A percentile compares a stretch with the other conserved stretches of the same genome.
These are phyloP conservation scores for Danio jaintianensis DNA, from an alignment of 2,797 vertebrate species.

Conservation along the genomic window DNA sequence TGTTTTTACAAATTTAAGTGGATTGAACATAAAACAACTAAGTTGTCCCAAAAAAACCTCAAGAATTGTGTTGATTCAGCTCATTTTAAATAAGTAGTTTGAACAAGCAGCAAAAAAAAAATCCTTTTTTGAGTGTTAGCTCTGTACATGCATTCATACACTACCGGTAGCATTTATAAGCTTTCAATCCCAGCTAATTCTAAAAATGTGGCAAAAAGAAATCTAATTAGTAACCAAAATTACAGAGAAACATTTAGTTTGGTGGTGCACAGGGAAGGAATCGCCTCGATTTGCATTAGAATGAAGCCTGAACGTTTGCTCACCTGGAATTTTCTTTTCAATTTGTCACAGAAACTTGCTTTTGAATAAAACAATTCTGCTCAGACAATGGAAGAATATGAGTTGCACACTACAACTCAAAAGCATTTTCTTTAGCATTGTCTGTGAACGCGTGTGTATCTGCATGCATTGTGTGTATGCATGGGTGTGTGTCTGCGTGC, in stretches of 20 bases:
- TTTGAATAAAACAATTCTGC: constrained; percentile 25
- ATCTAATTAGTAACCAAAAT: too few relatives aligned
- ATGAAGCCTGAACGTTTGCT: neutral
- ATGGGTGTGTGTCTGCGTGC: constrained; percentile 36
- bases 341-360: constrained; percentile 13
- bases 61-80: too few relatives aligned
- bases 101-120: too few relatives aligned
- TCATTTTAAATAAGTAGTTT: too few relatives aligned
- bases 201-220: too few relatives aligned
- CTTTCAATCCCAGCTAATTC: too few relatives aligned
- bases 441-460: constrained; percentile 21
- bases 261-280: neutral
- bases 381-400: constrained; percentile 2
- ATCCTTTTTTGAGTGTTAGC: too few relatives aligned
- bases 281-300: neutral
- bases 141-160: too few relatives aligned
- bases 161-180: too few relatives aligned
- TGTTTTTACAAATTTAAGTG: too few relatives aligned
- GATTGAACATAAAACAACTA: too few relatives aligned
- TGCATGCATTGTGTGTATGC: constrained; percentile 12
- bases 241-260: neutral
- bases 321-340: constrained; percentile 7
- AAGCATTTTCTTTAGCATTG: constrained; percentile 5
- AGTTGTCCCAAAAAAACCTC: too few relatives aligned
- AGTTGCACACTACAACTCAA: neutral